Conservation (phyloP, 2,888 invertebrate genomes). For the Agrochola lota region DNA sequence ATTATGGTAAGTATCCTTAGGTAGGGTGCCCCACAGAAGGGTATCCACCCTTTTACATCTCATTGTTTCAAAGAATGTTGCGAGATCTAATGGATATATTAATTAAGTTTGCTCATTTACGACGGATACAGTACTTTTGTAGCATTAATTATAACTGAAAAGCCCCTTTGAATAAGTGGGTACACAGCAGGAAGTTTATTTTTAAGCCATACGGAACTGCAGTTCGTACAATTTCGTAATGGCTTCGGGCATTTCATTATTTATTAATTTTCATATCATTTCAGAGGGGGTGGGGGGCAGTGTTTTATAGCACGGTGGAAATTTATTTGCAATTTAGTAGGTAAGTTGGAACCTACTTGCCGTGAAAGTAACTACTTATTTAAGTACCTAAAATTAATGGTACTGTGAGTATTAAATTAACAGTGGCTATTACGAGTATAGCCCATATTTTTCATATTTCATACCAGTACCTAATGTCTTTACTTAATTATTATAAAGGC, state of each 20-base stretch:
- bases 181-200: conserved; percentile 66
- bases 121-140: conserved; percentile 70
- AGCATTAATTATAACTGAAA: conserved; percentile 74
- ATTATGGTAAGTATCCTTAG: conserved; percentile 41
- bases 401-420: conserved; percentile 7
- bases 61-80: conserved; percentile 80
- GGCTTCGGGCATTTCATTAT: conserved; percentile 73
- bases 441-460: conserved; percentile 13
- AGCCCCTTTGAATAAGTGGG: conserved; percentile 69
- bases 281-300: conserved; percentile 54
- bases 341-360: background rate
- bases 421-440: background rate
- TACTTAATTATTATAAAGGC: background rate
- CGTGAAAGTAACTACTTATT: background rate
- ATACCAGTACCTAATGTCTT: conserved; percentile 2
- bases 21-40: conserved; percentile 64
- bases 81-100: conserved; percentile 80
- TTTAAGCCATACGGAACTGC: conserved; percentile 65
- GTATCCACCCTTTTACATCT: conserved; percentile 73
- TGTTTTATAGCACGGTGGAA: conserved; percentile 69
- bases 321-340: conserved; percentile 62
- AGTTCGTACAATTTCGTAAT: conserved; percentile 61
- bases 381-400: background rate
- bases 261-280: conserved; percentile 76
- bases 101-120: conserved; percentile 81